Evolutionary conservation across 2,797 vertebrate genomes (phyloP).

Genomic region (Prunella strophiata): DNA sequence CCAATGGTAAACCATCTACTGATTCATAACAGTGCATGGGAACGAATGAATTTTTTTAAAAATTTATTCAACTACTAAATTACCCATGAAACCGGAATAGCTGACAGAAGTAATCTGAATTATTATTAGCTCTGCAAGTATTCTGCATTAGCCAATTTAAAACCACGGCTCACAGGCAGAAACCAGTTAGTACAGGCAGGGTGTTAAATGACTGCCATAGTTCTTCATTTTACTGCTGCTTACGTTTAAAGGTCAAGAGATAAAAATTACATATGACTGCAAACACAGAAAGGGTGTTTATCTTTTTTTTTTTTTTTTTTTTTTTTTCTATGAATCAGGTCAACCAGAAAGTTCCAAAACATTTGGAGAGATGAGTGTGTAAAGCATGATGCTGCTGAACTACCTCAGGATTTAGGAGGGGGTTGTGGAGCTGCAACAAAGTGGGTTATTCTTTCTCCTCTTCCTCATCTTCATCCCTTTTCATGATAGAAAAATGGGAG

Average conservation of each 20-base stretch:
- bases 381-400: background rate
- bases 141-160: constrained; percentile 88
- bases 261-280: constrained; percentile 84
- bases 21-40: constrained; percentile 95
- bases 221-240: constrained; percentile 86
- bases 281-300: constrained; percentile 79
- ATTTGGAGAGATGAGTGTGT: constrained; percentile 12
- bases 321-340: background rate
- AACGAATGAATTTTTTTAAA: constrained; percentile 99
- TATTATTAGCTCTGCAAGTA: constrained; percentile 92
- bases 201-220: constrained; percentile 84
- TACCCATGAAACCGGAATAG: constrained; percentile 99
- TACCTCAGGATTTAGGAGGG: background rate
- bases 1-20: constrained; percentile 89
- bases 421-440: background rate
- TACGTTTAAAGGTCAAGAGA: constrained; percentile 86
- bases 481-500: background rate
- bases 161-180: constrained; percentile 84
- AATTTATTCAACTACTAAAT: constrained; percentile 99
- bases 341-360: constrained; percentile 75
- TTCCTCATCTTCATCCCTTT: background rate
- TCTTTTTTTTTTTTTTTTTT: constrained; percentile 35
- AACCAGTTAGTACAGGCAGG: constrained; percentile 84
- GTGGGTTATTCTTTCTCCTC: background rate
- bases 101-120: constrained; percentile 99